Evolutionary conservation across 2,797 vertebrate genomes (phyloP), one percentile per base, ranked within the genome.

Genomic region (Lindbergichthys nudifrons): DNA sequence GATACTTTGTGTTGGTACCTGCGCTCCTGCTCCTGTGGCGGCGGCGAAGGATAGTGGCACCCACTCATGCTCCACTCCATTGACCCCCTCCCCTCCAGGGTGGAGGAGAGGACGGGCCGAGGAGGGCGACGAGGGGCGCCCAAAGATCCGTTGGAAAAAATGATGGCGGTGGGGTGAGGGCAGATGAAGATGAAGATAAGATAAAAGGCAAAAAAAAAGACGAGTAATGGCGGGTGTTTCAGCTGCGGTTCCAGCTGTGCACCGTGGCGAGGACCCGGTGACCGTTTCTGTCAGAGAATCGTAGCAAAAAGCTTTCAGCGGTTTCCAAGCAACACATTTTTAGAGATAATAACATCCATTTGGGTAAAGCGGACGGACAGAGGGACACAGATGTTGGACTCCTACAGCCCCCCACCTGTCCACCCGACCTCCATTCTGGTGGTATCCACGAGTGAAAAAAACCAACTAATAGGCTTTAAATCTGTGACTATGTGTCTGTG

Each of bases 1-100:
- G 98, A 99, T 77, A 97, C 97, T 87, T 98, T 97, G 85, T 96
- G 97, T 90, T 97, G 97, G 92, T 96, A 97, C 89, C 96, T 88
- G 50, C 96, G 94, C 65, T 97, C 96, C 91, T 96, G 93, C 87
- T 97, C 97, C 0, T 92, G 94, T 2, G 94, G 95, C 18, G 90
- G 70, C 57, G 96, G 92, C 23, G 94, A 89, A 36, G 95, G 94
- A 82, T 94, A 94, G 84, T 95, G 96, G 87, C 96, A 96, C 81
- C 94, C 95, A 0, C 95, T 96, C 97, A 97, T 97, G 86, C 94
- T 93, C 77, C 93, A 94, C 92, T 93, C 94, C 90, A 90, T 23
- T 5, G 89, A 92, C 84, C 91, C 92, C 79, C 92, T 89, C 77
- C 89, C 88, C 87, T 93, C 92, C 87, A 89, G 79, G 30, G 76